Base-by-base conservation (phyloP, 2,113 vertebrate species). In the Melanostigma gelatinosum region DNA sequence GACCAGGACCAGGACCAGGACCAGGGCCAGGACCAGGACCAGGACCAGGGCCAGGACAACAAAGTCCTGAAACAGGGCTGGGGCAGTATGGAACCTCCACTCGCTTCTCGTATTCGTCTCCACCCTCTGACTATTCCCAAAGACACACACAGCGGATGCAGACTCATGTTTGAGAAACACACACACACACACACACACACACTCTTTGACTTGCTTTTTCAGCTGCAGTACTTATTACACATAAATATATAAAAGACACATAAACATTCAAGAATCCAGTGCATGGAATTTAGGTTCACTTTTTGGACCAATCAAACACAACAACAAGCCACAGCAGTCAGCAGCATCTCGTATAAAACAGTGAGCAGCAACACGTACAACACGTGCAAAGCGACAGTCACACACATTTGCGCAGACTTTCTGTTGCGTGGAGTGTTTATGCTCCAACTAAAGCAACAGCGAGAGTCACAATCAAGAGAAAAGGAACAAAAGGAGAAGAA, bases 101-200 rank as follows among this genome's bases (percentile, higher is more conserved):
- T 0, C 94, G 97, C 0, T 99, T 97, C 90, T 98, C 97, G 0
- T 98, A 98, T 89, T 96, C 97, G 0, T 98, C 98, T 9, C 97
- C 97, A 7, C 97, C 97, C 72, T 97, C 97, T 73, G 97, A 99
- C 93, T 97, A 96, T 24, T 97, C 97, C 66, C 96, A 97, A 83
- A 94, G 97, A 77, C 97, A 97, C 92, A 98, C 97, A n/a, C 98
- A 99, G 91, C 91, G 98, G 78, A 99, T 98, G 97, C 98, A 99
- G 96, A 99, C 97, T 74, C 97, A 98, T 9, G 98, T 99, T 88
- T 99, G 96, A 96, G 86, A 81, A 72, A 77, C 10, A 75, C 6
- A 67, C 65, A 79, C 44, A 38, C 22, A 54, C 27, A 50, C 48
- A 20, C 16, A 50, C 16, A 50, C 48, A 20, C 48, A 77, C 97